These are phyloP conservation scores for Tarsius wallacei DNA, from an alignment of 2,797 vertebrate genomes.

Conservation along the genomic window DNA sequence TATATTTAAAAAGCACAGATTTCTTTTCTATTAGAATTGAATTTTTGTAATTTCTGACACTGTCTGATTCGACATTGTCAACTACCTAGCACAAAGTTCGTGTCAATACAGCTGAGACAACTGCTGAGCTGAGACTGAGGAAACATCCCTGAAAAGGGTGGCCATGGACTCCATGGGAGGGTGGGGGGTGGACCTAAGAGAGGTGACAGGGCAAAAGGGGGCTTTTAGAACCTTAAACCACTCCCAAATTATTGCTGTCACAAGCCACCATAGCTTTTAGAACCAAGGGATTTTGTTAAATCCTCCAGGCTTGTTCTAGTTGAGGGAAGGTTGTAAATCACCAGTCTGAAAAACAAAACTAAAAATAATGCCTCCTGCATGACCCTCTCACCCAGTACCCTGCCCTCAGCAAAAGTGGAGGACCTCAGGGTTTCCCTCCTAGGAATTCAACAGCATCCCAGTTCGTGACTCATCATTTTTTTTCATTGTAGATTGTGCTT, in stretches of 20 bases:
- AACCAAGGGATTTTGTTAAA: background rate
- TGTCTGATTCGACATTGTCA: background rate
- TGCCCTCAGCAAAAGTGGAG: background rate
- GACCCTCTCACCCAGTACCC: background rate
- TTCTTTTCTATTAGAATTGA: background rate
- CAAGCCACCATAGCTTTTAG: background rate
- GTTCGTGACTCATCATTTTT: background rate
- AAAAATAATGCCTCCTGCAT: background rate
- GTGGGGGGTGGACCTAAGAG: rapidly evolving
- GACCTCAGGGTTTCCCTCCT: background rate
- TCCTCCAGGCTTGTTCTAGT: background rate
- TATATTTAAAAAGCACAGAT: background rate
- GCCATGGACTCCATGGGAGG: rapidly evolving
- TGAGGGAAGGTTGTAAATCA: background rate
- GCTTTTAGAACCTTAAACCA: background rate
- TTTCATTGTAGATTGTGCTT: background rate
- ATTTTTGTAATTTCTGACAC: background rate
- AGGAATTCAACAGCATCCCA: background rate
- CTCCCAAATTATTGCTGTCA: background rate
- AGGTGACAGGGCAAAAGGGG: background rate
- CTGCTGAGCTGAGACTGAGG: background rate
- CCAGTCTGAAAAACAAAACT: background rate
- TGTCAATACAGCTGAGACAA: background rate
- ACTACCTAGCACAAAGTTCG: background rate
- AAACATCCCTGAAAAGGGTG: rapidly evolving